A percentile compares a stretch with the other conserved stretches of the same genome.
Evolutionary conservation across 1,140 invertebrate species (phyloP).

Genomic region (Heliconius eleuchia): DNA sequence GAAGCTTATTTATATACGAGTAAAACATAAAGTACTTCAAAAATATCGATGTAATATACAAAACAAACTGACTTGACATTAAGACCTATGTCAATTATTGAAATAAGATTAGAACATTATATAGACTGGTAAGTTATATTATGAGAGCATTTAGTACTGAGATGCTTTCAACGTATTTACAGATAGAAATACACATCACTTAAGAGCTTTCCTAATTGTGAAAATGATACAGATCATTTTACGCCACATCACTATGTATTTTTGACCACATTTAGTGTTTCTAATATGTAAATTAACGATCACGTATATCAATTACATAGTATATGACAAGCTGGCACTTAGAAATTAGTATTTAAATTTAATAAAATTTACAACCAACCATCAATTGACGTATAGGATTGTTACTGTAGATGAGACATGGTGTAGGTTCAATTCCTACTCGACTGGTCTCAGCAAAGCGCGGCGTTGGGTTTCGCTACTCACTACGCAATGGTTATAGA

Average conservation of each 20-base stretch:
- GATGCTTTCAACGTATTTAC: background rate
- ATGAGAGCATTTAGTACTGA: background rate
- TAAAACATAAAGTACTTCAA: no score
- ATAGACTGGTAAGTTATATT: background rate
- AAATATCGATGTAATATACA: no score
- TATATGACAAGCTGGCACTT: no score
- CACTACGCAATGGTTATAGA: no score
- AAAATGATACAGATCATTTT: background rate
- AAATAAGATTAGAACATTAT: background rate
- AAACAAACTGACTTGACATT: background rate
- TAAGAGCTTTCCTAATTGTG: background rate
- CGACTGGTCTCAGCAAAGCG: no score
- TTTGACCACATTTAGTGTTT: background rate
- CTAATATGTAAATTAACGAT: background rate
- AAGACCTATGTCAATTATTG: background rate
- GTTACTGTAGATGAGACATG: no score
- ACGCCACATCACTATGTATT: background rate
- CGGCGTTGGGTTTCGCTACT: background rate
- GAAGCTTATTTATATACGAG: no score
- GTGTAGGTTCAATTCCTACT: no score
- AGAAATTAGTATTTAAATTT: no score
- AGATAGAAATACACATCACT: background rate
- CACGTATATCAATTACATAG: background rate
- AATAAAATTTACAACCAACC: no score
- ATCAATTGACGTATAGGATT: no score